A percentile compares a stretch with the other conserved stretches of the same genome.
These are phyloP conservation scores for Neodon shergylaensis DNA, from an alignment of 2,113 vertebrate species.

Conservation along the genomic window DNA sequence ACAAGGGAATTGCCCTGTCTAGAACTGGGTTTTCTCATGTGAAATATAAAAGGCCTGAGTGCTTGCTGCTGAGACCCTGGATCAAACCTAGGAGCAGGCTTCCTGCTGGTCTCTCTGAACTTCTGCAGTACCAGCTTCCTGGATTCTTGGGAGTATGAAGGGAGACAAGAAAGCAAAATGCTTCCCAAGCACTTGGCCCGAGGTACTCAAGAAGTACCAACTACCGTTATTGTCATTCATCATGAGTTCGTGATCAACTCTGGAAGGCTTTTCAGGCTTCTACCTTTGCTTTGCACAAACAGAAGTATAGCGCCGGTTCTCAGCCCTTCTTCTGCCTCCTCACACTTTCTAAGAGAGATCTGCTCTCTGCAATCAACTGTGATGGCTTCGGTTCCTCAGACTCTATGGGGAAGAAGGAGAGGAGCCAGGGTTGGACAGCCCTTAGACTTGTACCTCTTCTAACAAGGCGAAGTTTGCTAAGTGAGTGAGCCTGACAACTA, in stretches of 20 bases:
- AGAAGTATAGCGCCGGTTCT: background rate
- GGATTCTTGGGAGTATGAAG: background rate
- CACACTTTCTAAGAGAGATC: background rate
- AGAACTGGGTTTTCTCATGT: background rate
- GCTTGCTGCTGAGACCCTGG: background rate
- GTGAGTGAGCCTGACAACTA: background rate
- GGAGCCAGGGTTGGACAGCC: background rate
- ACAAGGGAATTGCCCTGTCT: background rate
- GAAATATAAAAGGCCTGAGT: background rate
- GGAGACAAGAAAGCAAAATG: background rate
- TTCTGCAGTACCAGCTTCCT: background rate
- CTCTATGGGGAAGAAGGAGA: background rate
- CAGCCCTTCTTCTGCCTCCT: background rate
- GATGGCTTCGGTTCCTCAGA: rapidly evolving
- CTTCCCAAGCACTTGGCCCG: background rate
- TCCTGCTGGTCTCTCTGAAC: background rate
- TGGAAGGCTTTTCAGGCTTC: background rate
- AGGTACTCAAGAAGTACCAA: background rate
- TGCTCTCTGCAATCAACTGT: background rate
- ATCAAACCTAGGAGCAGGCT: background rate
- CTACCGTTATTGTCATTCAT: background rate
- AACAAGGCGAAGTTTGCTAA: background rate
- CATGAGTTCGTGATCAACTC: background rate
- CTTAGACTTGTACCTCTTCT: background rate
- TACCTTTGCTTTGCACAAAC: background rate